Evolutionary conservation across 2,113 vertebrate genomes (phyloP), one percentile per base, ranked within the genome.

Genomic region (Poeciliopsis turrubarensis): DNA sequence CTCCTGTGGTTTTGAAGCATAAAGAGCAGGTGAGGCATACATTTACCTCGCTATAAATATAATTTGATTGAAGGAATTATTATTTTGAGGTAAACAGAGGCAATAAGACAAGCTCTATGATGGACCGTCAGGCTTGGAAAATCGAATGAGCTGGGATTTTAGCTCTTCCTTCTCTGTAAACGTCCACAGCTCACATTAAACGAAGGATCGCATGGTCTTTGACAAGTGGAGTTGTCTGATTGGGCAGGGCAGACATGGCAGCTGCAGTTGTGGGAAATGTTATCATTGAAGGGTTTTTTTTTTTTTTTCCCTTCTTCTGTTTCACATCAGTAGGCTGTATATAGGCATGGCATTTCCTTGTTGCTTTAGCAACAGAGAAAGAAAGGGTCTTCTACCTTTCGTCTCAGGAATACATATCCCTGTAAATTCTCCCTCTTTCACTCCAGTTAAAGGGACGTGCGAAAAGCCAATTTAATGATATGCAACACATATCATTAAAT

Each of bases 321-420:
- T 80, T 76, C 78, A 78, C 26, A 66, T 66, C 73, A 85, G 66
- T 71, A 22, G 62, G 77, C 74, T 78, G 39, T 39, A 60, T 77
- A 78, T 47, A 25, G 51, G 26, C 60, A 65, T 84, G 77, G 72
- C 77, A 73, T 87, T 68, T 82, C 37, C 44, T 26, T 67, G 81
- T 82, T 87, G 80, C 84, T 81, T 81, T 80, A 80, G 87, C 82
- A 88, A 88, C 86, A 68, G 77, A 67, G 71, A 72, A 51, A 70
- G 44, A 81, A 73, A 69, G 31, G 3, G 10, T 68, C 29, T 47
- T 19, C 64, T 31, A 37, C 15, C 22, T 51, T 61, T 72, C 27
- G 37, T 64, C 34, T 65, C 4, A 19, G 54, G 26, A 5, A 62
- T 64, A 34, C 62, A 65, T 62, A 60, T 66, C 15, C 32, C 3